Evolutionary conservation across 2,113 vertebrate species (phyloP), one percentile per base, ranked within the genome.

Genomic region (Petromus typicus): DNA sequence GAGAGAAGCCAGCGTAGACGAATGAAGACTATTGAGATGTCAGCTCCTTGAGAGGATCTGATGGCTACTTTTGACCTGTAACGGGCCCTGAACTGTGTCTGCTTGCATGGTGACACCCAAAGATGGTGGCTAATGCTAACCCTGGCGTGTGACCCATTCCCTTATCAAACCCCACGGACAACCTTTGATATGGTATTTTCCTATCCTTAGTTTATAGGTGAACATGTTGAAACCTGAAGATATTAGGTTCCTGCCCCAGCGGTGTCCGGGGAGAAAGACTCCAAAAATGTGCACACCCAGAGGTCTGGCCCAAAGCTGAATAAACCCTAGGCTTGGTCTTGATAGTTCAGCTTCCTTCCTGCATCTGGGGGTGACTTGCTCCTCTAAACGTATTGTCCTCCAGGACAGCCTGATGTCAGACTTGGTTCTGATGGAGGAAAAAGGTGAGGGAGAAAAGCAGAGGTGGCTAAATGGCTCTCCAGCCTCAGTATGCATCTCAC

Each of bases 81-180:
- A 13, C 20, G 10, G 12, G 17, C 17, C 40, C 37, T 82, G n/a
- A 8, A 3, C 9, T 1, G n/a, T 17, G 30, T 32, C 20, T 30
- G 45, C 20, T 0, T 7, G 43, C 34, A 37, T 6, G 3, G 14
- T 8, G 20, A 57, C 63, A 40, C 48, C 30, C 4, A 22, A 34
- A 23, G 27, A 12, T 5, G 12, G 30, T 81, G 63, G 54, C 79
- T 10, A 1, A 45, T 7, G 17, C 17, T 90, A n/a, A 80, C 32
- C 9, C 7, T 0, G 34, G 25, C 12, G 2, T 57, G 56, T 30
- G 16, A 27, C 5, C 8, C 2, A 0, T 5, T 27, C 9, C 18
- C 63, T 61, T 67, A n/a, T 57, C 37, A 83, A 64, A 61, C 23
- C 45, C 32, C 3, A 16, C 20, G 43, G 13, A 1, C 27, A 10